Evolutionary conservation across 1,140 invertebrate species (phyloP).

Genomic region (Manduca sexta): DNA sequence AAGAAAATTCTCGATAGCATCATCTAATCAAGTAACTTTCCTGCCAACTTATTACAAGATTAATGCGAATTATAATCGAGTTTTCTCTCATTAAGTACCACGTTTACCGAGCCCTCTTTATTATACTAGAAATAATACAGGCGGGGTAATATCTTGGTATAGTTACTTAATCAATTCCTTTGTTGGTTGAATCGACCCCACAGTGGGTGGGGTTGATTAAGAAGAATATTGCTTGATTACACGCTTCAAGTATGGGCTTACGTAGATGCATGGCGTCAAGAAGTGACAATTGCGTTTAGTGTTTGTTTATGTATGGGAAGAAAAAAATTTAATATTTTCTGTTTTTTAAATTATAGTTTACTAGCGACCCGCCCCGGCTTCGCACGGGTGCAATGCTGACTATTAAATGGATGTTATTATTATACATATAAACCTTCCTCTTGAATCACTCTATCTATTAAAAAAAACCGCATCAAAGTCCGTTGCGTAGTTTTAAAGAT

Average conservation of each 20-base stretch:
- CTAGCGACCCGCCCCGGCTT: too few relatives aligned
- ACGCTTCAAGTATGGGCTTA: conserved; percentile 58
- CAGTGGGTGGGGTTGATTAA: conserved; percentile 69
- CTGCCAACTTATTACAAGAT: conserved; percentile 52
- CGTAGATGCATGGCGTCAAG: conserved; percentile 33
- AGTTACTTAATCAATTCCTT: conserved; percentile 72
- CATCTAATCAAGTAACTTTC: conserved; percentile 42
- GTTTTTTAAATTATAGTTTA: too few relatives aligned
- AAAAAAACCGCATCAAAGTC: too few relatives aligned
- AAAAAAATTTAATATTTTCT: too few relatives aligned
- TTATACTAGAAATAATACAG: conserved; percentile 67
- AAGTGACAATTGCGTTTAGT: too few relatives aligned
- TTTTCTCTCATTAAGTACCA: conserved; percentile 71
- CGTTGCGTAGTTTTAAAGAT: too few relatives aligned
- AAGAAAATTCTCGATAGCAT: conserved; percentile 15
- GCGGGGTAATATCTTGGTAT: conserved; percentile 66
- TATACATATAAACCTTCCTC: too few relatives aligned
- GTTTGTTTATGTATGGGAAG: too few relatives aligned
- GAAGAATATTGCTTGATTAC: conserved; percentile 73
- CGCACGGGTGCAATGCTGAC: too few relatives aligned
- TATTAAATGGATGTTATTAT: too few relatives aligned
- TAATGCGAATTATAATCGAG: conserved; percentile 70
- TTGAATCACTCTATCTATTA: too few relatives aligned
- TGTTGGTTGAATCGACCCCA: conserved; percentile 68
- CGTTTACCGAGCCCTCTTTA: conserved; percentile 69